These are phyloP conservation scores for Dorcus hopei DNA, from an alignment of 2,888 invertebrate genomes.

Conservation along the genomic window DNA sequence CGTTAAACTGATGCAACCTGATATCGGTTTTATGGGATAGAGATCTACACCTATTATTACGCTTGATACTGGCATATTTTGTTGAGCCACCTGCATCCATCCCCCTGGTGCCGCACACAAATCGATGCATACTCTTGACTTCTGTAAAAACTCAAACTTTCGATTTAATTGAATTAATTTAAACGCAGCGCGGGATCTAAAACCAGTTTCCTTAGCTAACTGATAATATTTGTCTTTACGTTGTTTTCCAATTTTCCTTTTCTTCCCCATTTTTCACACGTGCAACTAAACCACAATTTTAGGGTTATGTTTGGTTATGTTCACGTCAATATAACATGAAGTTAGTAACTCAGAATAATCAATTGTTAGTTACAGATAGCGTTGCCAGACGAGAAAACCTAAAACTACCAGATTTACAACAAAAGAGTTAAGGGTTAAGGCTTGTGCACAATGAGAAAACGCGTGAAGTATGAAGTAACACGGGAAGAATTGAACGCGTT, in stretches of 20 bases:
- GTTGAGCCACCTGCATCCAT: conserved; percentile 98
- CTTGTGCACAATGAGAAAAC: no score
- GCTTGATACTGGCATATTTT: conserved; percentile 96
- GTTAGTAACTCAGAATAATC: no score
- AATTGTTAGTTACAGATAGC: no score
- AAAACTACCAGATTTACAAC: no score
- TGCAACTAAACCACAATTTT: no score
- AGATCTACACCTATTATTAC: conserved; percentile 95
- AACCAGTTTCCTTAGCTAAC: conserved; percentile 97
- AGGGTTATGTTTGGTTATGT: no score
- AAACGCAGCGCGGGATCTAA: conserved; percentile 97
- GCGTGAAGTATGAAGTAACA: no score
- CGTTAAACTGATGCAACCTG: conserved; percentile 83
- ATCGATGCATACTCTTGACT: conserved; percentile 94
- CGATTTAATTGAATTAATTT: conserved; percentile 97
- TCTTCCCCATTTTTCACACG: conserved; percentile 78
- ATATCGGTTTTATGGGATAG: conserved; percentile 87
- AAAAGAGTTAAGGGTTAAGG: no score
- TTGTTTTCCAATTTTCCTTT: conserved; percentile 95
- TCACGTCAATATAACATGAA: no score
- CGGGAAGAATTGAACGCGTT: no score
- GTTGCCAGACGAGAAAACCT: no score
- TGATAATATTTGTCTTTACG: conserved; percentile 98
- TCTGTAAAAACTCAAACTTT: conserved; percentile 95
- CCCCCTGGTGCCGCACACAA: conserved; percentile 99